Percentiles rank a stretch among this genome's conserved stretches.
Evolutionary conservation across 2,113 vertebrate species (phyloP).

Genomic region (Pitta sordida): DNA sequence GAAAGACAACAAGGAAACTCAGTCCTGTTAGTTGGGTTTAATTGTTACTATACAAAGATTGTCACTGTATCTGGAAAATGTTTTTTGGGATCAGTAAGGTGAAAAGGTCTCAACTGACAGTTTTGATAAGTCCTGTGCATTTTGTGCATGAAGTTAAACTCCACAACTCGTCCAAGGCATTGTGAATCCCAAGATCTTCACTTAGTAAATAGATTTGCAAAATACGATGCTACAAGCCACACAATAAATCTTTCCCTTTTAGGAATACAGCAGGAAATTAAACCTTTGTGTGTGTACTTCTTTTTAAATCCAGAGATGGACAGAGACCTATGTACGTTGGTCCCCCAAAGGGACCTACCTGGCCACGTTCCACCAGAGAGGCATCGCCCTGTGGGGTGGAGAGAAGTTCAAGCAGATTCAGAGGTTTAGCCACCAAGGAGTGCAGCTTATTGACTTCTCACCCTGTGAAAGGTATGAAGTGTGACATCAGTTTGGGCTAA

Average conservation of each 20-base stretch:
- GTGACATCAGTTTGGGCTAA: neutral
- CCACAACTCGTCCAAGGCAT: neutral
- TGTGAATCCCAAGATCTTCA: neutral
- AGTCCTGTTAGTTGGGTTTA: neutral
- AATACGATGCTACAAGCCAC: neutral
- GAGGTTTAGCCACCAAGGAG: slow-evolving; percentile 94
- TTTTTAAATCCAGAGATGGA: slow-evolving; percentile 84
- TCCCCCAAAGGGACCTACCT: slow-evolving; percentile 96
- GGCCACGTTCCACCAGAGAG: slow-evolving; percentile 94
- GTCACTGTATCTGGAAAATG: neutral
- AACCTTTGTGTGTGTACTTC: neutral
- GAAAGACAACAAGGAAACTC: neutral
- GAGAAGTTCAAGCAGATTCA: slow-evolving; percentile 99
- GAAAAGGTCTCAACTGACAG: neutral
- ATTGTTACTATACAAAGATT: neutral
- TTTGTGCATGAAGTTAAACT: neutral
- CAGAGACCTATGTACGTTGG: slow-evolving; percentile 97
- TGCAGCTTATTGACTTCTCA: slow-evolving; percentile 97
- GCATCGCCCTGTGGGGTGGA: slow-evolving; percentile 97
- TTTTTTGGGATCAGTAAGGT: neutral
- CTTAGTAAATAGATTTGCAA: neutral
- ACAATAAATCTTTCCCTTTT: neutral
- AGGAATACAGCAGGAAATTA: neutral
- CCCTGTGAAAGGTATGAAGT: slow-evolving; percentile 90
- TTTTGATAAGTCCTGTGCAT: neutral